phyloP scores from a whole-genome alignment of 1,140 invertebrate species.

The Episyrphus balteatus region DNA sequence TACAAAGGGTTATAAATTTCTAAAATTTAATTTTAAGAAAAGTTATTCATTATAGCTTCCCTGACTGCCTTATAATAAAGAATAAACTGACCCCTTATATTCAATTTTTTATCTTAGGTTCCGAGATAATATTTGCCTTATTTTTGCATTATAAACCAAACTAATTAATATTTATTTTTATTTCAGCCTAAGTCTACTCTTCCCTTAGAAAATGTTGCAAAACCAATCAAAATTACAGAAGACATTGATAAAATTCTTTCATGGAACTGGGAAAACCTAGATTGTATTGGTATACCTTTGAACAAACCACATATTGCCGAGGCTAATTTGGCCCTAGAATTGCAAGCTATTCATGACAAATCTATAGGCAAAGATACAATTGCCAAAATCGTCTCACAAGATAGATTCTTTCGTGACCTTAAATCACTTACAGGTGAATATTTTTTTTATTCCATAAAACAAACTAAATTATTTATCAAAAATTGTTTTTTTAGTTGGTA shows the following conservation, averaged over 20 bases:
- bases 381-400: constrained; percentile 18
- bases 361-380: not conserved
- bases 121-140: too few relatives aligned
- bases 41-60: too few relatives aligned
- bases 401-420: constrained; percentile 34
- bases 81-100: too few relatives aligned
- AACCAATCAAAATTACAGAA: not conserved
- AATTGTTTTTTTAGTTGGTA: constrained; percentile 31
- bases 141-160: too few relatives aligned
- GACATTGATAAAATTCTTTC: not conserved
- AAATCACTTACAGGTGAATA: constrained; percentile 20
- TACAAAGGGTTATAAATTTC: too few relatives aligned
- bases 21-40: too few relatives aligned
- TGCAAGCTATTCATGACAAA: constrained; percentile 3
- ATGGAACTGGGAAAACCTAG: constrained; percentile 11
- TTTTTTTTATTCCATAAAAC: not conserved
- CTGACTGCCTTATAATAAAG: too few relatives aligned
- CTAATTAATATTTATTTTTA: not conserved
- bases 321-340: constrained; percentile 1
- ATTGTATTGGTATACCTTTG: constrained; percentile 3
- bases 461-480: not conserved
- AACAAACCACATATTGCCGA: constrained; percentile 4
- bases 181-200: not conserved
- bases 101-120: too few relatives aligned
- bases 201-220: not conserved